These are phyloP conservation scores for Drosophila paulistorum DNA, from an alignment of 1,140 invertebrate genomes.

Conservation along the genomic window DNA sequence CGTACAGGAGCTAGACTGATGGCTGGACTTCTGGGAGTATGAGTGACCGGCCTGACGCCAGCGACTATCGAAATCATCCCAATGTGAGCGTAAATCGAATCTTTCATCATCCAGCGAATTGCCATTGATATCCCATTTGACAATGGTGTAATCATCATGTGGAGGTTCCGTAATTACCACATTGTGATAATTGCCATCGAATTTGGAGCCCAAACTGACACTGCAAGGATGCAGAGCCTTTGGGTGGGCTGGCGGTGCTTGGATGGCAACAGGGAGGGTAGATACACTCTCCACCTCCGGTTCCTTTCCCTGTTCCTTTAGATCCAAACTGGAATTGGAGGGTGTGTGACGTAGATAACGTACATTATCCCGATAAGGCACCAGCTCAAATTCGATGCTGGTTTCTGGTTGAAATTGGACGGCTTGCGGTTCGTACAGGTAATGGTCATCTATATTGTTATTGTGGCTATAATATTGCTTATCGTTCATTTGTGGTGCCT, in stretches of 20 bases:
- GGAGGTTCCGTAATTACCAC: conserved; percentile 71
- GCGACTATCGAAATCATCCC: conserved; percentile 47
- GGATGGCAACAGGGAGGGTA: neutral
- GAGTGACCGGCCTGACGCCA: conserved; percentile 44
- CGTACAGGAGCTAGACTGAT: conserved; percentile 79
- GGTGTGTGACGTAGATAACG: conserved; percentile 77
- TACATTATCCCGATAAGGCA: conserved; percentile 71
- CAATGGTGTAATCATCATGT: conserved; percentile 64
- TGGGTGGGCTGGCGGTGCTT: neutral
- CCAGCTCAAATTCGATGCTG: conserved; percentile 63
- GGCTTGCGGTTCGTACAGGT: conserved; percentile 29
- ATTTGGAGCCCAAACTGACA: conserved; percentile 68
- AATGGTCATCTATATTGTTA: conserved; percentile 18
- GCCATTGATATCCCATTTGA: conserved; percentile 81
- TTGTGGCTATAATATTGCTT: conserved; percentile 43
- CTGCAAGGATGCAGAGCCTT: conserved; percentile 49
- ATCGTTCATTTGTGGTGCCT: conserved; percentile 33
- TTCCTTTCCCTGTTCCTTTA: conserved; percentile 27
- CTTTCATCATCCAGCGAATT: conserved; percentile 74
- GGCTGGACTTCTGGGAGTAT: conserved; percentile 66
- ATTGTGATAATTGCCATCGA: conserved; percentile 69
- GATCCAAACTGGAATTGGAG: conserved; percentile 70
- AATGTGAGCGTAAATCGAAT: conserved; percentile 49
- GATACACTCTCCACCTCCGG: neutral
- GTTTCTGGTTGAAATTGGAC: conserved; percentile 42